Conservation (phyloP, 2,797 vertebrate genomes). For the Picus viridis region DNA sequence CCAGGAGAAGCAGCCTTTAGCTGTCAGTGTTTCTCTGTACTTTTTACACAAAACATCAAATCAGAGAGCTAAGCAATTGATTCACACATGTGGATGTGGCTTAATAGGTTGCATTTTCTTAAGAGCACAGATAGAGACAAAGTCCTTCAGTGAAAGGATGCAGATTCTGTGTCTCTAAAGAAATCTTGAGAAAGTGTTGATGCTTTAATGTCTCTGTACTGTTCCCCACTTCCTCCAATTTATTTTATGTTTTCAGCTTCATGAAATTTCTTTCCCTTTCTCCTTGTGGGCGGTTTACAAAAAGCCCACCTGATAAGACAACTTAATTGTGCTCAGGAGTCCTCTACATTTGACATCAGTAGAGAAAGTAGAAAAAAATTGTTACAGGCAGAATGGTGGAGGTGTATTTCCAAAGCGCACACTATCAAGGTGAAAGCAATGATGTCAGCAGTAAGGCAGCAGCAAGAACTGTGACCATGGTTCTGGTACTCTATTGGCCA, state of each 20-base stretch:
- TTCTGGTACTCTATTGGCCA: background rate
- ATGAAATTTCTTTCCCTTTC: background rate
- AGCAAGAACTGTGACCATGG: rapidly evolving
- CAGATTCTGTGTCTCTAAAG: background rate
- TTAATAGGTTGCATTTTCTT: background rate
- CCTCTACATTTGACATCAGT: background rate
- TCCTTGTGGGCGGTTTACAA: background rate
- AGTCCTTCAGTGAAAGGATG: background rate
- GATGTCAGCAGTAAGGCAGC: background rate
- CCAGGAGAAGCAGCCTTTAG: background rate
- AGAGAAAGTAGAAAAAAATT: background rate
- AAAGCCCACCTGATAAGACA: background rate
- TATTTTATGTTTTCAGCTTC: background rate
- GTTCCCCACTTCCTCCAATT: rapidly evolving
- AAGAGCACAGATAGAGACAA: background rate
- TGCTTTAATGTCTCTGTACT: background rate
- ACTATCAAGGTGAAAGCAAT: rapidly evolving
- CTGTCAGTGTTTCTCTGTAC: rapidly evolving
- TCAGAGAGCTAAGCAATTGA: background rate
- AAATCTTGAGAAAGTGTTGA: background rate
- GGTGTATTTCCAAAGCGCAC: background rate
- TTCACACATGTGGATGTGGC: background rate
- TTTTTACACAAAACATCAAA: background rate
- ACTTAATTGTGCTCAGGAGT: rapidly evolving
- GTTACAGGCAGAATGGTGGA: background rate